Evolutionary conservation across 2,888 invertebrate genomes (phyloP), one percentile per base, ranked within the genome.

Genomic region (Nemurella pictetii): DNA sequence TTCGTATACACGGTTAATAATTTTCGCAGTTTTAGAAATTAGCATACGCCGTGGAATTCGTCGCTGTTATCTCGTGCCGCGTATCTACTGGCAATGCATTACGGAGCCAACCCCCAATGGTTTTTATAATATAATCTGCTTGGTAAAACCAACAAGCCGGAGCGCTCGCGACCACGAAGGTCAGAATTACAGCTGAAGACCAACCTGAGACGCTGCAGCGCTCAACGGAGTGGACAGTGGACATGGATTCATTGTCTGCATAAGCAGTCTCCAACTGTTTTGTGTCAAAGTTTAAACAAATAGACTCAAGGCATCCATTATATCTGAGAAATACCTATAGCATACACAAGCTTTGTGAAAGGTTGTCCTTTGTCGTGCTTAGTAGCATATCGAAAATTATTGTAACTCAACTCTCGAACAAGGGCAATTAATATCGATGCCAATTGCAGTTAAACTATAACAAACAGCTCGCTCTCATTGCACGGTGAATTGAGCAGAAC

Each of bases 201-300:
- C n/a, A n/a, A n/a, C n/a, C n/a, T n/a, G n/a, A n/a, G n/a, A n/a
- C n/a, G n/a, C n/a, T n/a, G 20, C 55, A 55, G 55, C 12, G 55
- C 55, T 55, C 9, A 55, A 55, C 9, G 9, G 15, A 55, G 55
- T 55, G 55, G 55, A 55, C 55, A 55, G 55, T n/a, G 28, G 74
- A 83, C 73, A 32, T 36, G 26, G 36, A 85, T 84, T 80, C 73
- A 78, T 30, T 35, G 84, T 78, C 35, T 55, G 77, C 77, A 75
- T 77, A 35, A 28, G 29, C 83, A 85, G 77, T 84, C 85, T 83
- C 86, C 85, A 81, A 75, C 82, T 32, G 85, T 32, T 85, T 55
- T 73, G 74, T 86, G 86, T 86, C 86, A 86, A 86, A 86, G 85
- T 86, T 86, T 85, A 86, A 86, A 86, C 86, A 86, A 86, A 86